A percentile compares a stretch with the other conserved stretches of the same genome.
These are phyloP conservation scores for Argyrosomus japonicus DNA, from an alignment of 2,113 vertebrate genomes.

Conservation along the genomic window DNA sequence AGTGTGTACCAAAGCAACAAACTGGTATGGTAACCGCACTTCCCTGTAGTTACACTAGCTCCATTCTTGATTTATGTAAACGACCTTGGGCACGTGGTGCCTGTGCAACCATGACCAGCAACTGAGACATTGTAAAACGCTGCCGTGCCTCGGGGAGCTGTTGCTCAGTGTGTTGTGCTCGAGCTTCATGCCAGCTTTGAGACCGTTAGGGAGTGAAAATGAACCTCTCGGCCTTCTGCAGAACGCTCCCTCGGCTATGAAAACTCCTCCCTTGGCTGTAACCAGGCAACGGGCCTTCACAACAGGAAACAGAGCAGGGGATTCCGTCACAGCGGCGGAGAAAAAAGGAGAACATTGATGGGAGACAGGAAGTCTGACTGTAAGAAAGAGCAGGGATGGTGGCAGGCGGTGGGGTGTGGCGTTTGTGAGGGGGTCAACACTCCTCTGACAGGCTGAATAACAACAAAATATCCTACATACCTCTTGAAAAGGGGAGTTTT, in stretches of 20 bases:
- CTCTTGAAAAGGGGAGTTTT: not conserved
- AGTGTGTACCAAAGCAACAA: slow-evolving; percentile 30
- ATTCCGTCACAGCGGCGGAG: slow-evolving; percentile 88
- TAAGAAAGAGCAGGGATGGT: slow-evolving; percentile 32
- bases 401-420: slow-evolving; percentile 2
- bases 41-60: slow-evolving; percentile 31
- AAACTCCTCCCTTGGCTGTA: slow-evolving; percentile 83
- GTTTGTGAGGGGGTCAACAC: slow-evolving; percentile 28
- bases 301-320: slow-evolving; percentile 94
- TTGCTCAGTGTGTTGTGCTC: slow-evolving; percentile 49
- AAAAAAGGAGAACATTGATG: slow-evolving; percentile 85
- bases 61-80: slow-evolving; percentile 43
- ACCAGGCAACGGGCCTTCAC: slow-evolving; percentile 90
- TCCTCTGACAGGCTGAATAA: slow-evolving; percentile 16
- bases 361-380: slow-evolving; percentile 86
- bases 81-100: slow-evolving; percentile 19
- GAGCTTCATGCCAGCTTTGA: slow-evolving; percentile 26
- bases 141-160: slow-evolving; percentile 27
- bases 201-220: slow-evolving; percentile 40
- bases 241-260: slow-evolving; percentile 72
- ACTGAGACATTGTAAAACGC: slow-evolving; percentile 28
- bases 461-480: slow-evolving; percentile 19
- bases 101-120: slow-evolving; percentile 5
- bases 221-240: slow-evolving; percentile 52
- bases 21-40: slow-evolving; percentile 25